Conservation (phyloP, 2,888 invertebrate genomes). For the Odiellus spinosus region DNA sequence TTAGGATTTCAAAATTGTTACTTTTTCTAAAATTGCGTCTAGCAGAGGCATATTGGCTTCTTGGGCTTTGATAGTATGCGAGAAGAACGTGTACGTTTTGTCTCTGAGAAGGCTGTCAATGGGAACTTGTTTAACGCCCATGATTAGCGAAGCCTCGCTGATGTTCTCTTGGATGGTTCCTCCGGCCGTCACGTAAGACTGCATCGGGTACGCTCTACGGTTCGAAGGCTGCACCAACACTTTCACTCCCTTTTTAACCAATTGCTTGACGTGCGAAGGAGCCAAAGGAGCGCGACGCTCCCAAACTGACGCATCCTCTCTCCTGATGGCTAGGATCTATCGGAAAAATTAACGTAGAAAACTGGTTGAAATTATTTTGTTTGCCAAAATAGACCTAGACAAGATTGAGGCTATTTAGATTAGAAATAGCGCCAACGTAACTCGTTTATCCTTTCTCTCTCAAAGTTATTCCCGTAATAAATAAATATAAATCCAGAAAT, state of each 20-base stretch:
- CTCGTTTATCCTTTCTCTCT: too few species aligned
- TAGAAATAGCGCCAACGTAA: too few species aligned
- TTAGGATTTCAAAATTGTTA: constrained; percentile 21
- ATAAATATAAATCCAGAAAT: too few species aligned
- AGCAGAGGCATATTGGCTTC: constrained; percentile 93
- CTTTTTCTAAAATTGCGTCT: constrained; percentile 86
- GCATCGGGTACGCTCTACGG: constrained; percentile 87
- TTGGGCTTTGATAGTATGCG: constrained; percentile 98
- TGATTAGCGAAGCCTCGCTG: constrained; percentile 84
- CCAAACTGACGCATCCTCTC: constrained; percentile 91
- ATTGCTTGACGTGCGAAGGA: constrained; percentile 71
- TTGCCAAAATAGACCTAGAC: too few species aligned
- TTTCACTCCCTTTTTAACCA: constrained; percentile 73
- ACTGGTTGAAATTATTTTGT: too few species aligned
- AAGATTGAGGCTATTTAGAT: too few species aligned
- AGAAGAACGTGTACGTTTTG: constrained; percentile 97
- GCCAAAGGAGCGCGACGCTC: constrained; percentile 87
- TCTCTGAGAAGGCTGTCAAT: constrained; percentile 80
- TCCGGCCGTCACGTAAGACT: constrained; percentile 81
- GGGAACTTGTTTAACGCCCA: constrained; percentile 93
- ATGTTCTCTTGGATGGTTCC: constrained; percentile 91
- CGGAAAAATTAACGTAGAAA: too few species aligned
- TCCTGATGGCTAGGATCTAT: constrained; percentile 63
- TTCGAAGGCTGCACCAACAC: constrained; percentile 98
- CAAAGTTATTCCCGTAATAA: too few species aligned